Evolutionary conservation across 2,113 vertebrate genomes (phyloP), one percentile per base, ranked within the genome.

Genomic region (Hypomesus transpacificus): DNA sequence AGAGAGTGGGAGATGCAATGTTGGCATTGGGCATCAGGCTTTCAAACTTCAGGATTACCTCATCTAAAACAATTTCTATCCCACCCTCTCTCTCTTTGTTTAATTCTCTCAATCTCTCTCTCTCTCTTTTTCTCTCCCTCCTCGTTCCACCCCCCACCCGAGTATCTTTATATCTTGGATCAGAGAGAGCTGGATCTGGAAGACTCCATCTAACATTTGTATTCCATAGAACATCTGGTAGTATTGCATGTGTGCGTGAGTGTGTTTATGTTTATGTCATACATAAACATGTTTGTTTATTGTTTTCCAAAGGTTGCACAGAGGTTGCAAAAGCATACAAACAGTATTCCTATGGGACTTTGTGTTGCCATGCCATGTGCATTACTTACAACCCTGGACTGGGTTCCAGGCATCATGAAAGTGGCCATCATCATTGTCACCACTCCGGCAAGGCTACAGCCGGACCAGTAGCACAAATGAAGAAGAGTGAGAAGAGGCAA

Each of bases 11-110:
- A 85, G 79, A 77, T 81, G 78, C 86, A 83, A 88, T 77, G 81
- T 80, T 87, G 80, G 80, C 74, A 53, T 73, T 80, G 69, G 83
- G 80, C 76, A 77, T 80, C 81, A 71, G 70, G 74, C 52, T 68
- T 78, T 85, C 82, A 79, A 84, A 80, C 82, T 83, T 83, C 67
- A 58, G 39, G 39, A 46, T 72, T 75, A 82, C 81, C 75, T 86
- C 85, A 86, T 82, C 62, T 56, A 56, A 79, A 80, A 76, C 50
- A 80, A 81, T 77, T 68, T 57, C 68, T 77, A 5, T 28, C 24
- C 17, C 14, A 28, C 24, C 7, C n/a, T 24, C 31, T 7, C 39
- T 46, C 39, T 11, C 8, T 46, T 13, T 4, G n/a, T 3, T 58
- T 22, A 46, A 46, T 4, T 57, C 8, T 58, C 8, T 57, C 1